These are phyloP conservation scores for Ptilonorhynchus violaceus DNA, from an alignment of 2,113 vertebrate genomes.

Conservation along the genomic window DNA sequence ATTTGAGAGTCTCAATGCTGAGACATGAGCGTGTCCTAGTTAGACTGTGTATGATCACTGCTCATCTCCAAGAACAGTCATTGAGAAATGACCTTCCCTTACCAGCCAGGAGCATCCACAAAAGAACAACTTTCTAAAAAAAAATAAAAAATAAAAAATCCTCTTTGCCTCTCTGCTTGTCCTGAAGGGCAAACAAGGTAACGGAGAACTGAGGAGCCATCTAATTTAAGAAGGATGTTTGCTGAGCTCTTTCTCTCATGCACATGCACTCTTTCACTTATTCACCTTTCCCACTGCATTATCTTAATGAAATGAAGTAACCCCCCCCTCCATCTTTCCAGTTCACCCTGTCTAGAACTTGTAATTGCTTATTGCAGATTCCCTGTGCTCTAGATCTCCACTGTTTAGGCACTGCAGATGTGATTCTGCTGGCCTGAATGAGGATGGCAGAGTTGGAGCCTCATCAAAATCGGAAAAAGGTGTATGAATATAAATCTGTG, in stretches of 20 bases:
- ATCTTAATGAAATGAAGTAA: constrained; percentile 59
- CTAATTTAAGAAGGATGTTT: constrained; percentile 65
- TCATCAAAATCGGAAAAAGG: not conserved
- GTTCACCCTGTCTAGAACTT: constrained; percentile 25
- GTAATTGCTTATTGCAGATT: not conserved
- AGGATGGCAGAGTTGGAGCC: not conserved
- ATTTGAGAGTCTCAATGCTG: not conserved
- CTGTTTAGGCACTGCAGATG: not conserved
- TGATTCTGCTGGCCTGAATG: not conserved
- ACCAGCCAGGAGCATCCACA: not conserved
- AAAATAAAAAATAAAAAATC: not conserved
- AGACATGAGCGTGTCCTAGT: not conserved
- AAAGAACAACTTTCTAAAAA: not conserved
- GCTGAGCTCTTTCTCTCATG: constrained; percentile 65
- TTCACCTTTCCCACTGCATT: constrained; percentile 59
- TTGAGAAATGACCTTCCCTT: constrained; percentile 1
- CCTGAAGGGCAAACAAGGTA: constrained; percentile 64
- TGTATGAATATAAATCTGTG: not conserved
- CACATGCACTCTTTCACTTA: constrained; percentile 62
- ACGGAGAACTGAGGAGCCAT: constrained; percentile 33
- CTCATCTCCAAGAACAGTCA: not conserved
- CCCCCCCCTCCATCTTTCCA: not conserved
- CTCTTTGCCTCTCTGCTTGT: constrained; percentile 6
- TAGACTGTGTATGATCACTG: not conserved
- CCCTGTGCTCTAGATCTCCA: not conserved